phyloP scores from a whole-genome alignment of 2,888 invertebrate species.

The Lepidocyrtoides sp. region DNA sequence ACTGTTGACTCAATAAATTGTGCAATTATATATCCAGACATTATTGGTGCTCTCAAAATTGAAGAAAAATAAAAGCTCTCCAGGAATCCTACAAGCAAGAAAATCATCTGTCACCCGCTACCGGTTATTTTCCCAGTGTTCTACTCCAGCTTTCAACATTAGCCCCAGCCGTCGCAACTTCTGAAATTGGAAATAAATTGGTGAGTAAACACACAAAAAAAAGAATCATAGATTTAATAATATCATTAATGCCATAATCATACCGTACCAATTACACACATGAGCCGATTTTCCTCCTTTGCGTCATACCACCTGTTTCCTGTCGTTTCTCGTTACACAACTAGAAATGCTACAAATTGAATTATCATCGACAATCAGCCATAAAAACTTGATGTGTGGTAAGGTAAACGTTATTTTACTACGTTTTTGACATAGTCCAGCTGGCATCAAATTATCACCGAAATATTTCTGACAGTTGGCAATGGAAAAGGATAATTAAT shows the following conservation, averaged over 20 bases:
- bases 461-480: neutral
- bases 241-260: neutral
- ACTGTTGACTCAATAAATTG: conserved; percentile 30
- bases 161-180: neutral
- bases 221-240: neutral
- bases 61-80: neutral
- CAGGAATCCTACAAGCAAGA: neutral
- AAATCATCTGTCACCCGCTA: neutral
- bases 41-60: neutral
- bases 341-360: conserved; percentile 1
- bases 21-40: conserved; percentile 25
- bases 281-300: neutral
- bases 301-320: conserved; percentile 7
- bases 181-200: conserved; percentile 30
- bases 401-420: too few species aligned
- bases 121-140: conserved; percentile 14
- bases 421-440: neutral
- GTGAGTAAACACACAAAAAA: conserved; percentile 61
- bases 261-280: neutral
- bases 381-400: too few species aligned
- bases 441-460: neutral
- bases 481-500: conserved; percentile 49
- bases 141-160: neutral
- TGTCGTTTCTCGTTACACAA: neutral
- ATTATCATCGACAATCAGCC: neutral